These are phyloP conservation scores for Zophobas atratus DNA, from an alignment of 1,140 invertebrate genomes.

Conservation along the genomic window DNA sequence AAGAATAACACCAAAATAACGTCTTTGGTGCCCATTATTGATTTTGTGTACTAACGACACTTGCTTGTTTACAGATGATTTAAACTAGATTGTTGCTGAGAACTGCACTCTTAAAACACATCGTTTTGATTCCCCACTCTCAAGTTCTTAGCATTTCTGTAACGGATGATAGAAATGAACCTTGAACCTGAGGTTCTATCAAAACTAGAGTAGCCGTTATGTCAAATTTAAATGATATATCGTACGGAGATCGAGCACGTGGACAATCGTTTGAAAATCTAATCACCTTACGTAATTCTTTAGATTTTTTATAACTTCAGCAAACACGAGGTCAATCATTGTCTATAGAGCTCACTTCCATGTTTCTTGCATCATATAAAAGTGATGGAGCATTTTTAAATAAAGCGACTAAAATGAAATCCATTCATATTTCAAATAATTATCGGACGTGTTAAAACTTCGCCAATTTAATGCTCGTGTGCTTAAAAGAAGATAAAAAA, in stretches of 20 bases:
- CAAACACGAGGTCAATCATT: background rate
- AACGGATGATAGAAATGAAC: slow-evolving; percentile 67
- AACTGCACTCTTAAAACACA: slow-evolving; percentile 64
- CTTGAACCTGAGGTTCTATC: slow-evolving; percentile 65
- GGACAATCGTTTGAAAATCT: background rate
- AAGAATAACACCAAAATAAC: slow-evolving; percentile 44
- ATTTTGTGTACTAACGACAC: slow-evolving; percentile 13
- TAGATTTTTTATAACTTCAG: background rate
- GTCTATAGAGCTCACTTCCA: background rate
- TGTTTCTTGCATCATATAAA: slow-evolving; percentile 3
- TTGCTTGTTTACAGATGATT: slow-evolving; percentile 61
- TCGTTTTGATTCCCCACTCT: slow-evolving; percentile 62
- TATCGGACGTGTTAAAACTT: too few relatives aligned
- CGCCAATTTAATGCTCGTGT: too few relatives aligned
- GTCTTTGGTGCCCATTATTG: background rate
- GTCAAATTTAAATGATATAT: slow-evolving; percentile 44
- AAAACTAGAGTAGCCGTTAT: slow-evolving; percentile 56
- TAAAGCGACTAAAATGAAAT: too few relatives aligned
- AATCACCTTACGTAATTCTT: slow-evolving; percentile 1
- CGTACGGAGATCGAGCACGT: slow-evolving; percentile 4
- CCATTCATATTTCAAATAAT: too few relatives aligned
- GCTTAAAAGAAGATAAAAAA: too few relatives aligned
- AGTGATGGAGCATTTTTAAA: too few relatives aligned
- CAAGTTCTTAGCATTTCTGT: slow-evolving; percentile 64
- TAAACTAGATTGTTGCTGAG: slow-evolving; percentile 59